These are phyloP conservation scores for Clistopyga incitator DNA, from an alignment of 2,888 invertebrate species.

Conservation along the genomic window DNA sequence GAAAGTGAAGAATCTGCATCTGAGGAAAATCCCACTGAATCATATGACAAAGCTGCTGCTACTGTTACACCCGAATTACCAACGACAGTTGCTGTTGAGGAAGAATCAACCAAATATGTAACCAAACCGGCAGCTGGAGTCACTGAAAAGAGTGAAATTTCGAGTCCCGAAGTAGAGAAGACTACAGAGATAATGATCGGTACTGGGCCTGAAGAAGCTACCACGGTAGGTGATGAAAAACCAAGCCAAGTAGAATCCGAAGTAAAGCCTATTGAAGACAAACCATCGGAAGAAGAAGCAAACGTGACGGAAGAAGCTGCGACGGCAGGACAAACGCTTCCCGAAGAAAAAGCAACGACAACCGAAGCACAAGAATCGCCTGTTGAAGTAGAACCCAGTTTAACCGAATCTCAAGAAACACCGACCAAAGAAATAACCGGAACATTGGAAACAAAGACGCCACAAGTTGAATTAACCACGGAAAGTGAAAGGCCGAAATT, in stretches of 20 bases:
- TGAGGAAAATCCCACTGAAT: not conserved
- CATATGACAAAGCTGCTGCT: not conserved
- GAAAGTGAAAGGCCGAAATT: not conserved
- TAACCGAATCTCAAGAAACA: slow-evolving; percentile 37
- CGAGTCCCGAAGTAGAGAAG: slow-evolving; percentile 14
- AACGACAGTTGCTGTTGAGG: slow-evolving; percentile 10
- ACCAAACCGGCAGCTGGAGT: not conserved
- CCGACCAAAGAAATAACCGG: slow-evolving; percentile 5
- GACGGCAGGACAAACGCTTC: slow-evolving; percentile 36
- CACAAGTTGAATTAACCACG: slow-evolving; percentile 56
- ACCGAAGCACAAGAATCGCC: slow-evolving; percentile 29
- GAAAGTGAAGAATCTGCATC: slow-evolving; percentile 2
- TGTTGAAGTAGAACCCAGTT: slow-evolving; percentile 46
- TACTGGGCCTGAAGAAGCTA: slow-evolving; percentile 42
- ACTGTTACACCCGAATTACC: slow-evolving; percentile 32
- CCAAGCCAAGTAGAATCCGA: slow-evolving; percentile 41
- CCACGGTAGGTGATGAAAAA: slow-evolving; percentile 53
- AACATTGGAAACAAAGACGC: slow-evolving; percentile 39
- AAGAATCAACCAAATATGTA: not conserved
- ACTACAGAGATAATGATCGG: not conserved
- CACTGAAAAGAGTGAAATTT: slow-evolving; percentile 8
- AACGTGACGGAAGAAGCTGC: slow-evolving; percentile 45
- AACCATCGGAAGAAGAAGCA: slow-evolving; percentile 27
- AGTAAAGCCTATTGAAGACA: slow-evolving; percentile 40
- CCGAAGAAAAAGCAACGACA: slow-evolving; percentile 40